A percentile compares a stretch with the other conserved stretches of the same genome.
phyloP scores from a whole-genome alignment of 2,888 invertebrate genomes.

The Elysia crispata region DNA sequence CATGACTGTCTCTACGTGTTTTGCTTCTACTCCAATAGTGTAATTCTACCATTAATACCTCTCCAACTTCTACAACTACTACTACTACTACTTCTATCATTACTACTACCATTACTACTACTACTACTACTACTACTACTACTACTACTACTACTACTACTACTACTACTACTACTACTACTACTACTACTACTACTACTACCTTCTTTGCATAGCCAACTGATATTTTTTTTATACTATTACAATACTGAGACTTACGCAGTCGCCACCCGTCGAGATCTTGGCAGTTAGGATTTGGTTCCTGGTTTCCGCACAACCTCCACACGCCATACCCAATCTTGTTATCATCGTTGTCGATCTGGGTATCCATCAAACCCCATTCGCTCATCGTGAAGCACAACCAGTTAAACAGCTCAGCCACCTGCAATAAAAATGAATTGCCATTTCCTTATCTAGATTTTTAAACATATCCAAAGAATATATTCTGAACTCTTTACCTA shows the following conservation, averaged over 20 bases:
- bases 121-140: constrained; percentile 1
- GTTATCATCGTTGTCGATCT: not conserved
- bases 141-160: not conserved
- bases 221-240: too few species aligned
- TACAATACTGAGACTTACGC: constrained; percentile 20
- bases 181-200: constrained; percentile 16
- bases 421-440: not conserved
- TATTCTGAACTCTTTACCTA: too few species aligned
- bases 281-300: constrained; percentile 5
- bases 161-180: constrained; percentile 9
- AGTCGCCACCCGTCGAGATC: constrained; percentile 44
- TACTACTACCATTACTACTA: constrained; percentile 22
- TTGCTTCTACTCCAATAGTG: too few species aligned
- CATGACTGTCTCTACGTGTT: too few species aligned
- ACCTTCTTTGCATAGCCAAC: too few species aligned
- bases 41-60: not conserved
- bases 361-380: constrained; percentile 34
- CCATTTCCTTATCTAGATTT: too few species aligned
- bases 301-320: constrained; percentile 36
- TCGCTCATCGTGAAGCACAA: constrained; percentile 38
- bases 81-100: not conserved
- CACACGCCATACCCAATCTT: constrained; percentile 38
- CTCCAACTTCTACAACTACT: not conserved
- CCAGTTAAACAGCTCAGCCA: constrained; percentile 43
- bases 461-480: too few species aligned